Base-by-base conservation (phyloP, 2,888 invertebrate species). In the Cyaniris semiargus region DNA sequence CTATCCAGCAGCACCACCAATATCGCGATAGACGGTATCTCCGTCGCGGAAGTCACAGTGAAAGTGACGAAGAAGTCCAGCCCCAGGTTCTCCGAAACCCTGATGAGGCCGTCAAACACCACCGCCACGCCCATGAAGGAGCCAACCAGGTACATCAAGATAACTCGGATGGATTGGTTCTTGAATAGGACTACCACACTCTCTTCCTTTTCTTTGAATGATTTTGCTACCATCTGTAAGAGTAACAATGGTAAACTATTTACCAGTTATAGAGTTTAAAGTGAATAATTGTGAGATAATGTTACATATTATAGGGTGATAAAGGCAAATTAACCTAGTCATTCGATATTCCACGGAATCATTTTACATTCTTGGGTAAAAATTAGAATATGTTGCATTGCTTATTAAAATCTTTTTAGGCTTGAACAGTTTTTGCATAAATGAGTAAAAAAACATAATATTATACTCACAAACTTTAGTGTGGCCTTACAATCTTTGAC, bases 41-140 rank as follows among this genome's bases (percentile, higher is more conserved):
- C 90, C 0, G 87, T 85, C 0, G 85, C 83, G 0, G 90, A 86
- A 0, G 89, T 86, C n/a, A 89, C 80, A 0, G 89, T 85, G 80
- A 88, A 90, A 0, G 88, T 89, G 1, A 88, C 60, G 81, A 90
- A 90, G 83, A 91, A 88, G 80, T 87, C 85, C 78, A 86, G 79
- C 0, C 90, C 90, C 53, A 91, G 84, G 58, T 83, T 87, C 83
- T 90, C 90, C 0, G 90, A 90, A 77, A 90, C 81, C 8, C 90
- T 81, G n/a, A 89, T 83, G 60, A 90, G 83, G 27, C 86, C 86
- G 79, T 91, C 90, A 76, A 90, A 86, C 6, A 85, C 82, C 48
- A 89, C 78, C 0, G 86, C 86, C 76, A 84, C 82, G 0, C 86
- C 80, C 84, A 88, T 86, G 76, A 85, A 85, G 1, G 86, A 82